These are phyloP conservation scores for Teleopsis dalmanni DNA, from an alignment of 1,140 invertebrate genomes.

Conservation along the genomic window DNA sequence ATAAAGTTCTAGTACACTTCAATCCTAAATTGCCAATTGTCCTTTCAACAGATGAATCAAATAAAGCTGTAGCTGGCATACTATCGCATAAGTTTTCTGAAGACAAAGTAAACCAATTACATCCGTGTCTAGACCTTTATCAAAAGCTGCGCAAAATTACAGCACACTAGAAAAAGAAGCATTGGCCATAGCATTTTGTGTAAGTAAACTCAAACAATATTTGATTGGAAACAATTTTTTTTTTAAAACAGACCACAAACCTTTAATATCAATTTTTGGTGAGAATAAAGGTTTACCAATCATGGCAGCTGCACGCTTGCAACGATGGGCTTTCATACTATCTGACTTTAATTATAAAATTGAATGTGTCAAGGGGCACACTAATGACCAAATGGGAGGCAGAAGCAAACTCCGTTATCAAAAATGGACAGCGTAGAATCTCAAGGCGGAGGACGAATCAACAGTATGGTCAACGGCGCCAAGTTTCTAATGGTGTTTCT, in stretches of 20 bases:
- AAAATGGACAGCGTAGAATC: too few relatives aligned
- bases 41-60: conserved; percentile 13
- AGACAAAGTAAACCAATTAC: conserved; percentile 6
- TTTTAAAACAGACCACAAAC: conserved; percentile 45
- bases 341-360: conserved; percentile 17
- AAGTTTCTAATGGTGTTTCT: too few relatives aligned
- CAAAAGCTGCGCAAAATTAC: conserved; percentile 17
- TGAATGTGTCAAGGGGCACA: conserved; percentile 4
- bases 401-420: too few relatives aligned
- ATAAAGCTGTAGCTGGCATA: conserved; percentile 12
- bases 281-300: conserved; percentile 19
- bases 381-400: too few relatives aligned
- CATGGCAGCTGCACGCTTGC: conserved; percentile 23
- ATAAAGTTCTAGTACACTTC: conserved; percentile 14
- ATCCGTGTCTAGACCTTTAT: conserved; percentile 15
- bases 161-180: conserved; percentile 20
- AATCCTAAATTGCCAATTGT: conserved; percentile 13
- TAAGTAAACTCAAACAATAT: conserved; percentile 1
- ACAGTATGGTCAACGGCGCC: too few relatives aligned
- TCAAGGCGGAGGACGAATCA: too few relatives aligned
- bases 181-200: conserved; percentile 13
- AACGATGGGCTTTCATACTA: conserved; percentile 26
- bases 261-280: conserved; percentile 36
- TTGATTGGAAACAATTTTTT: conserved; percentile 14
- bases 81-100: conserved; percentile 9